Base-by-base conservation (phyloP, 2,113 vertebrate genomes). In the Nicator chloris region DNA sequence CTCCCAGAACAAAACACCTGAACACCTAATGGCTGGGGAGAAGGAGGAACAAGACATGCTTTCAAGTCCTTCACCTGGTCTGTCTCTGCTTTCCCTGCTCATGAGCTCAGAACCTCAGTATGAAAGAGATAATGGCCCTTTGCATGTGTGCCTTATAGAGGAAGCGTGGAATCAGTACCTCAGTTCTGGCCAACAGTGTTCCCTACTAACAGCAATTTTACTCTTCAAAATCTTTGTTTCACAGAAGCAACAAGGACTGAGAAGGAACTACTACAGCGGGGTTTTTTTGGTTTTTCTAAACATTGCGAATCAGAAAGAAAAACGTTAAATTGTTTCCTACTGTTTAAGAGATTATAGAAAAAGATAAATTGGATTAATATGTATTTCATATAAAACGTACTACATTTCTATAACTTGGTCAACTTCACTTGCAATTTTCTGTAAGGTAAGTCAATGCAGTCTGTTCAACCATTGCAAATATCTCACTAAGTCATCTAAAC, bases 101-200 rank as follows among this genome's bases (percentile, higher is more conserved):
- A 72, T 15, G 35, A 82, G 49, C 28, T 82, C 42, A 69, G n/a
- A 42, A 80, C 5, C 17, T 73, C 54, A 47, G 20, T 4, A n/a
- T 7, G 28, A 76, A 10, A 60, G 11, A 65, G n/a, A 54, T 19
- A 86, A 51, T 20, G 33, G 28, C 30, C 37, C 56, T 63, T 18
- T 20, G 24, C 19, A 61, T 0, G 0, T 30, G n/a, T 3, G 4
- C 31, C 45, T 57, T 40, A 65, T 0, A 77, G n/a, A 80, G 69
- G 73, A 82, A 11, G 6, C 31, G 13, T 22, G 37, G 53, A 95
- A 51, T 0, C 47, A 30, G 30, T 39, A 68, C 21, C 16, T 64
- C 28, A 5, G 28, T 11, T 69, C 59, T 35, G 19, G 42, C 19
- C 37, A 69, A 24, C 2, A 5, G 7, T 5, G 30, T 5, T 86